Percentiles rank a stretch among this genome's conserved stretches.
phyloP scores from a whole-genome alignment of 2,113 vertebrate species.

The Crotalus viridis region DNA sequence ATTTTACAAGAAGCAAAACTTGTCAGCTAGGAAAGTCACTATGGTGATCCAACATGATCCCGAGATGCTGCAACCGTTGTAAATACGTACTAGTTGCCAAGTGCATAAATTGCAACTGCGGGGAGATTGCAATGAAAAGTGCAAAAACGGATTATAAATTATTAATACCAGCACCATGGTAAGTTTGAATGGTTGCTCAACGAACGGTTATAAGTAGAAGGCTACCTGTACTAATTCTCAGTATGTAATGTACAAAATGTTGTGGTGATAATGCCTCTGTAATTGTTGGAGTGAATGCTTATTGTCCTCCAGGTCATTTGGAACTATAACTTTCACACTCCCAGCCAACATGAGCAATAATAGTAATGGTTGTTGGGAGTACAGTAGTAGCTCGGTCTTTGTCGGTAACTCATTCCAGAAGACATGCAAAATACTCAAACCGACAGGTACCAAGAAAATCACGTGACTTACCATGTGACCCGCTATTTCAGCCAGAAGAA shows the following conservation, averaged over 20 bases:
- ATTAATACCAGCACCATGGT: background rate
- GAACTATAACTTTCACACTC: background rate
- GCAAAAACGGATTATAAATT: background rate
- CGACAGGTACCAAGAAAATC: background rate
- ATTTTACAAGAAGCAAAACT: background rate
- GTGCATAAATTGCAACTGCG: background rate
- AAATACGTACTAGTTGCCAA: background rate
- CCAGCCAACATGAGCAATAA: background rate
- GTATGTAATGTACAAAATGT: background rate
- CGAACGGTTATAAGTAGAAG: background rate
- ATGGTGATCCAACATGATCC: background rate
- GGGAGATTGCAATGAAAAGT: background rate
- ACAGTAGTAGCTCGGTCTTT: background rate
- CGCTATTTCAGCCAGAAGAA: background rate
- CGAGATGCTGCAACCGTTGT: background rate
- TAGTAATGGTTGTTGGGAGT: background rate
- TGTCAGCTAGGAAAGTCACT: background rate
- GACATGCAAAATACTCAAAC: background rate
- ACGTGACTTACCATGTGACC: background rate
- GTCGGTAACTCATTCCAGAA: background rate
- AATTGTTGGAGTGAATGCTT: background rate
- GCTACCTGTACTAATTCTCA: background rate
- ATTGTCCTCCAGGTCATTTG: background rate
- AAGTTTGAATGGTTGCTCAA: background rate
- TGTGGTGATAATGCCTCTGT: background rate